Conservation (phyloP, 1,140 invertebrate genomes). For the Colletes gigas region DNA sequence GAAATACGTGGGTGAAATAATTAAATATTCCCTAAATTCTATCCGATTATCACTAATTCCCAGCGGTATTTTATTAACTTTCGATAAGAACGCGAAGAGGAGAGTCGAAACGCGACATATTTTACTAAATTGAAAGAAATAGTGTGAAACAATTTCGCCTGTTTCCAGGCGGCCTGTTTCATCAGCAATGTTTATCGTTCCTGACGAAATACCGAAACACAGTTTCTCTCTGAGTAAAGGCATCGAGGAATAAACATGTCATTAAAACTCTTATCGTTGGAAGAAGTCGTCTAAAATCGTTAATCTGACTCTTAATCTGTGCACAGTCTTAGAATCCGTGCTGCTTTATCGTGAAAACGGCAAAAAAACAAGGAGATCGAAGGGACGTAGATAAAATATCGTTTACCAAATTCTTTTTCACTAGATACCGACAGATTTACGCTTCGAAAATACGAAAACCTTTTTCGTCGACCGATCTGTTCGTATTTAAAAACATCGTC, state of each 20-base stretch:
- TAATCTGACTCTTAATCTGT: not conserved
- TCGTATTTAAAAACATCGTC: too few relatives aligned
- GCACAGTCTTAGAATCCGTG: not conserved
- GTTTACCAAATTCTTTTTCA: not conserved
- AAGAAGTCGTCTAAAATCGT: not conserved
- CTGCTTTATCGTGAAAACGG: not conserved
- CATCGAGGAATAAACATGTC: not conserved
- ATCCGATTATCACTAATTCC: too few relatives aligned
- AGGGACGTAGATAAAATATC: constrained; percentile 20
- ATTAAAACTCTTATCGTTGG: not conserved
- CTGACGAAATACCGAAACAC: not conserved
- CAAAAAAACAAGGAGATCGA: not conserved
- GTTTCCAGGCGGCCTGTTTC: not conserved
- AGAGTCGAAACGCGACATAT: too few relatives aligned
- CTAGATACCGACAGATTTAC: not conserved
- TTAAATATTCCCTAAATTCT: not conserved
- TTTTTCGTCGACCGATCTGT: too few relatives aligned
- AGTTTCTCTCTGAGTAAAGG: not conserved
- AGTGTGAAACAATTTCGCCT: not conserved
- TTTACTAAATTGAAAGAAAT: too few relatives aligned
- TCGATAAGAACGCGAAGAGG: too few relatives aligned
- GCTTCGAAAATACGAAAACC: too few relatives aligned
- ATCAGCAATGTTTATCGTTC: constrained; percentile 1
- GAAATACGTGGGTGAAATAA: constrained; percentile 84
- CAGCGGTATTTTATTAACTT: too few relatives aligned